These are phyloP conservation scores for Petroica traversi DNA, from an alignment of 2,113 vertebrate genomes.

Conservation along the genomic window DNA sequence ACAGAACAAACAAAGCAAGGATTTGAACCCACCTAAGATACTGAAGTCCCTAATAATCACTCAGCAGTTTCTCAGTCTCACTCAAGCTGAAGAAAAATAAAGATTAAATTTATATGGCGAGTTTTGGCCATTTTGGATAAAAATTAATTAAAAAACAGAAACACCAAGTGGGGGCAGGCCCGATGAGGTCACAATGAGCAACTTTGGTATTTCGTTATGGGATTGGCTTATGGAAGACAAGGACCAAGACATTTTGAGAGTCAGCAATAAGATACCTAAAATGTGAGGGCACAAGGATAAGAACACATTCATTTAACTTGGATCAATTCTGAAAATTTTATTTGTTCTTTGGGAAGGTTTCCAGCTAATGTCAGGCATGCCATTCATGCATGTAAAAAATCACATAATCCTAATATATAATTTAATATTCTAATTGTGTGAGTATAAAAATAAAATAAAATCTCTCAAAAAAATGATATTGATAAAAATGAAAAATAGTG, in stretches of 20 bases:
- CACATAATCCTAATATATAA: not conserved
- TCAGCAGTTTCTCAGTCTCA: not conserved
- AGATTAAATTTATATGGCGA: not conserved
- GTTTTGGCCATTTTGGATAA: not conserved
- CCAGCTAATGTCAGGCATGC: not conserved
- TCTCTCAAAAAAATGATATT: fast-evolving
- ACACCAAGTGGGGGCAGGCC: not conserved
- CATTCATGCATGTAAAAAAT: not conserved
- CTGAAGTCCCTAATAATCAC: not conserved
- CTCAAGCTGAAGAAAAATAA: not conserved
- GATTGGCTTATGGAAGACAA: not conserved
- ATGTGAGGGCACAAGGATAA: fast-evolving
- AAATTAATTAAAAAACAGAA: not conserved
- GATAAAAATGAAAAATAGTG: not conserved
- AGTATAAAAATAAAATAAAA: not conserved
- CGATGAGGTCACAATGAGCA: not conserved
- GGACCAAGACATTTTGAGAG: not conserved
- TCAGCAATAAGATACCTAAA: not conserved
- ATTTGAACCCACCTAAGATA: too few relatives aligned
- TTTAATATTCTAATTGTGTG: not conserved
- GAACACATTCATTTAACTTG: fast-evolving
- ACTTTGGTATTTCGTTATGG: not conserved
- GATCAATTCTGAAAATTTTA: not conserved
- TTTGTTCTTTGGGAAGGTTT: not conserved
- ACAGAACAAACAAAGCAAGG: not conserved